phyloP scores from a whole-genome alignment of 1,140 invertebrate species.

The Eurosta solidaginis region DNA sequence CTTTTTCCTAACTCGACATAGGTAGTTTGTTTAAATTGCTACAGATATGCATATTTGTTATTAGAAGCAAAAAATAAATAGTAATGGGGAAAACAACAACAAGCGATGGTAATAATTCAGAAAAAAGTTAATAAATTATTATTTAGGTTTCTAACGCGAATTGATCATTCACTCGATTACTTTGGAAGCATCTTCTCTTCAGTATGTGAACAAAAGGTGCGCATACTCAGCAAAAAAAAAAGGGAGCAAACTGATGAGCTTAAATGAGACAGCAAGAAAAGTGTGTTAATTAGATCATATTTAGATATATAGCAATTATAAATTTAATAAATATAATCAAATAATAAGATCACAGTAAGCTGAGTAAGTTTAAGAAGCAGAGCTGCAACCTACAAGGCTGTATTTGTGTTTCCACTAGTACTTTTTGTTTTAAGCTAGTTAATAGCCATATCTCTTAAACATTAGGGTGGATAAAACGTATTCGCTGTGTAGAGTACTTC shows the following conservation, averaged over 20 bases:
- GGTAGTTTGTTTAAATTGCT: too few relatives aligned
- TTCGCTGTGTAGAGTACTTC: too few relatives aligned
- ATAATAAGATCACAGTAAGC: neutral
- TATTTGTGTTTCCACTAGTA: too few relatives aligned
- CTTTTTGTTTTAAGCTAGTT: too few relatives aligned
- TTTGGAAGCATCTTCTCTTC: neutral
- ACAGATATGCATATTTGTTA: too few relatives aligned
- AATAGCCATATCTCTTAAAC: too few relatives aligned
- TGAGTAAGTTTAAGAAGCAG: neutral
- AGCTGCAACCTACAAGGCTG: too few relatives aligned
- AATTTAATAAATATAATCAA: neutral
- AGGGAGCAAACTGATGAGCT: neutral
- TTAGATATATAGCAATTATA: conserved; percentile 2
- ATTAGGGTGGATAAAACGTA: too few relatives aligned
- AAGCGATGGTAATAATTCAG: neutral
- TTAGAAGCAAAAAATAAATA: too few relatives aligned
- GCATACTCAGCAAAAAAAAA: neutral
- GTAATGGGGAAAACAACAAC: neutral
- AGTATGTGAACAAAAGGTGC: neutral
- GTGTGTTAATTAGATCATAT: conserved; percentile 1
- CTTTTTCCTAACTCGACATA: too few relatives aligned
- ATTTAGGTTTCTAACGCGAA: neutral
- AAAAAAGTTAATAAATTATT: neutral
- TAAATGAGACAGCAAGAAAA: neutral
- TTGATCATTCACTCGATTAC: neutral